Percentiles rank a stretch among this genome's conserved stretches.
phyloP scores from a whole-genome alignment of 2,113 vertebrate genomes.

The Canis aureus region DNA sequence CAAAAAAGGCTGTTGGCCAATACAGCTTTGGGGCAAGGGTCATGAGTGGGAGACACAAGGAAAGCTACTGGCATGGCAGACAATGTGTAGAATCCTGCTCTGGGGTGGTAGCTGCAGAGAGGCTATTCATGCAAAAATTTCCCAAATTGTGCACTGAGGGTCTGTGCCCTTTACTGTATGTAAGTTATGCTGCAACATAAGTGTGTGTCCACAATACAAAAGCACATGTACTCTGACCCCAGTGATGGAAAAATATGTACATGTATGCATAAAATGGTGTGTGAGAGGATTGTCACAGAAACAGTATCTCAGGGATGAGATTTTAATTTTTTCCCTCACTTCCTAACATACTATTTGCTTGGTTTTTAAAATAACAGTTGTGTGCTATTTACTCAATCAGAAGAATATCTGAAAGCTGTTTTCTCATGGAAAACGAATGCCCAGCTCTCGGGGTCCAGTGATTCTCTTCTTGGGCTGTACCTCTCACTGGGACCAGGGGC shows the following conservation, averaged over 20 bases:
- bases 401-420: conserved; percentile 17
- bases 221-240: too few species aligned
- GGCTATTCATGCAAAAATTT: background rate
- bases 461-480: background rate
- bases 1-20: background rate
- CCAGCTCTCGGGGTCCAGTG: background rate
- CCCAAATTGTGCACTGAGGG: background rate
- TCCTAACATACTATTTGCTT: background rate
- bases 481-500: background rate
- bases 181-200: background rate
- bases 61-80: background rate
- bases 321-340: background rate
- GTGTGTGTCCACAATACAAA: background rate
- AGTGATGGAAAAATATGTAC: background rate
- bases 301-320: background rate
- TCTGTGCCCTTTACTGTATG: background rate
- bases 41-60: background rate
- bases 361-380: background rate
- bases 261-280: background rate
- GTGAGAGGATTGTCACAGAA: background rate
- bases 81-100: background rate
- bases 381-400: background rate
- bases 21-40: background rate
- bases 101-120: background rate
- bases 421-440: background rate